Evolutionary conservation across 2,888 invertebrate species (phyloP), one percentile per base, ranked within the genome.

Genomic region (Scaptomyza reducta): DNA sequence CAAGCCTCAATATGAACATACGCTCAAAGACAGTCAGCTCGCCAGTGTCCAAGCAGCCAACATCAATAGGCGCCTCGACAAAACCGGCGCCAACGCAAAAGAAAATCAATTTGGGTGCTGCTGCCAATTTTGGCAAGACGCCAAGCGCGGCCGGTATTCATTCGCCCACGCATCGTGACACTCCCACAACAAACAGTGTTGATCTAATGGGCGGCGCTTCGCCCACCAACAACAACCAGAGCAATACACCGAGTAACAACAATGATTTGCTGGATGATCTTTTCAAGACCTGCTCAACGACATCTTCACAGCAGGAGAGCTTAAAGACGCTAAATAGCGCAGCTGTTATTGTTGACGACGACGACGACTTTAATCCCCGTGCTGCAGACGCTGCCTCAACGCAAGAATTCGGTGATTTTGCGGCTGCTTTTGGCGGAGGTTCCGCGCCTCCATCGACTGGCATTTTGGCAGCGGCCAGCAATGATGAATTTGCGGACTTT

Each of bases 401-500:
- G 59, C 85, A 74, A 57, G 96, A 96, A 63, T 97, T 97, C 90
- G 96, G 96, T 0, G 96, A 96, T 91, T 97, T 97, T 89, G 93
- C 94, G 5, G 93, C 94, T 69, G 96, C 95, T 0, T 96, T 96
- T 90, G 93, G 92, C 13, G 87, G 82, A 14, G 66, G 35, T 3
- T 13, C 61, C 22, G 41, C 67, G 46, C 63, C 78, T 6, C 90
- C 89, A 0, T 78, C 87, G 18, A 64, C 78, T 29, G 79, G 85
- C 44, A 64, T 89, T 14, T 49, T 71, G 35, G 70, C 59, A 13
- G 61, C 47, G 64, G 58, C 70, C 3, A 54, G 76, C 64, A 92
- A 91, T 66, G 95, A 95, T 78, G 95, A 95, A 73, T 97, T 97
- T 91, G 97, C 96, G 0, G 97, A 97, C 92, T 97, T 97, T 90